Evolutionary conservation across 2,888 invertebrate genomes (phyloP), one percentile per base, ranked within the genome.

Genomic region (Caenorhabditis sp.): DNA sequence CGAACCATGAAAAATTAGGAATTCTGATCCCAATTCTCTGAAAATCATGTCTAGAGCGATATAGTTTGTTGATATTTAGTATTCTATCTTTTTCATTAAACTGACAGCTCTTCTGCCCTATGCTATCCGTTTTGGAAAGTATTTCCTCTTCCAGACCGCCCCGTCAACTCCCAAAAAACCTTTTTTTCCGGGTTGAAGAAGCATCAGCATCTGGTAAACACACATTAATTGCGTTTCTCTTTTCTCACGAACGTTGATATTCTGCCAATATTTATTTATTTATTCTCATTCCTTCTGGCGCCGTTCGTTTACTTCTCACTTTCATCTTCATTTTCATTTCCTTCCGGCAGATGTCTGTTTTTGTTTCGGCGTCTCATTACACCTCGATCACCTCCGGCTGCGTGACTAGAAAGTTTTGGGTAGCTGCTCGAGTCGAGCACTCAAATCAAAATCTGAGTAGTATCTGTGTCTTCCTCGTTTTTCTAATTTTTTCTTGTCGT

Each of bases 141-240:
- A 28, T 28, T 53, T 40, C 40, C 44, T 47, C 32, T 44, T 50
- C 20, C 47, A 13, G 32, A 15, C 47, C 28, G 47, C 61, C 35
- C 65, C 37, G 37, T 64, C 22, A 35, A 18, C 13, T 40, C 13
- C 9, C 32, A 6, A 32, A 32, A 32, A n/a, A n/a, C n/a, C n/a
- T n/a, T n/a, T n/a, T n/a, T 18, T 65, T 58, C 37, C 24, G 35
- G 15, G 15, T 40, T 40, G 11, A 40, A 40, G 40, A 32, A 40
- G 40, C 40, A 40, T 40, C 40, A 67, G 67, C 67, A 67, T 76
- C 67, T 76, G 76, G 76, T 76, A 76, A 76, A 76, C 76, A 74
- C 65, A 61, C 76, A 76, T 76, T 67, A 76, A 76, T 76, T 68
- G 60, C 35, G 32, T 67, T 40, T 40, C 13, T 13, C 6, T 40